Evolutionary conservation across 2,888 invertebrate genomes (phyloP).

Genomic region (Aromia moschata): DNA sequence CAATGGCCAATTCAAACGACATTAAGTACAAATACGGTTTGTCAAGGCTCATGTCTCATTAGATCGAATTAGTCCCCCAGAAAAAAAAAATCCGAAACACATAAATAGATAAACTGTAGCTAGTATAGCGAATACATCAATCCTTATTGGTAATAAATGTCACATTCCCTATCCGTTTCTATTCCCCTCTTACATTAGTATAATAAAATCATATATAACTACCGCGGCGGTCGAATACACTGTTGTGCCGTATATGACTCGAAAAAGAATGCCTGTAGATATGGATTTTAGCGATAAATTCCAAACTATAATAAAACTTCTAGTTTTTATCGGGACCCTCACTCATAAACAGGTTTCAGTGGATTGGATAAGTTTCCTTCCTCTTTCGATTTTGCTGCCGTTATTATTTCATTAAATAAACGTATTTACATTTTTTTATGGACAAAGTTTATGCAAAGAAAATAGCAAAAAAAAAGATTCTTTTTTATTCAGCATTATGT

Average conservation of each 20-base stretch:
- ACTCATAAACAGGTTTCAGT: constrained; percentile 35
- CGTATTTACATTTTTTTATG: too few relatives aligned
- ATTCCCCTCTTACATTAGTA: constrained; percentile 56
- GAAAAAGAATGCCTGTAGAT: constrained; percentile 31
- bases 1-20: constrained; percentile 22
- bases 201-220: constrained; percentile 58
- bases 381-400: not conserved
- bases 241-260: constrained; percentile 29
- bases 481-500: too few relatives aligned
- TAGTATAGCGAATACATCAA: constrained; percentile 56
- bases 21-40: constrained; percentile 35
- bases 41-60: constrained; percentile 37
- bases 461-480: too few relatives aligned
- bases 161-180: constrained; percentile 50
- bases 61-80: constrained; percentile 40
- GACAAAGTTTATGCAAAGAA: too few relatives aligned
- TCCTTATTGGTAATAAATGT: constrained; percentile 59
- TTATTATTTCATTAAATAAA: not conserved
- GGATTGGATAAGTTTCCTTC: constrained; percentile 14
- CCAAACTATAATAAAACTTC: constrained; percentile 46
- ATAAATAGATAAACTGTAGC: constrained; percentile 46
- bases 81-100: constrained; percentile 30
- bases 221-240: constrained; percentile 32
- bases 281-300: constrained; percentile 46
- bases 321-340: constrained; percentile 15